Evolutionary conservation across 1,140 invertebrate species (phyloP), one percentile per base, ranked within the genome.

Genomic region (Saccostrea cuccullata): DNA sequence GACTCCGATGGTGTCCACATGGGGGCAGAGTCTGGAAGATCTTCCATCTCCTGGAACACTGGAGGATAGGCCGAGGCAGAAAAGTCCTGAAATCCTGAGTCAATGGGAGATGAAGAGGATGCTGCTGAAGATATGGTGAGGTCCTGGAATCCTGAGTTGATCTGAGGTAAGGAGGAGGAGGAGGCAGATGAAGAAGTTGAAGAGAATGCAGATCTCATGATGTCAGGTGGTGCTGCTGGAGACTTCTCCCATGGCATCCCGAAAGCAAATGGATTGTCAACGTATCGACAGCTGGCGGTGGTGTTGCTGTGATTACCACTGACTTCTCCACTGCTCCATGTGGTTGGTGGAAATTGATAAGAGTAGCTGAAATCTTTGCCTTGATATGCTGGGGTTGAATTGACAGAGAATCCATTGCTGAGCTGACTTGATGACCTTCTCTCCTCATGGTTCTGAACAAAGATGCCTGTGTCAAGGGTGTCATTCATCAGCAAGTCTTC

Each of bases 401-500:
- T 26, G 26, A 26, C 1, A 11, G 23, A 26, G 13, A 15, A 77
- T 36, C 70, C 70, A 13, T 17, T 67, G 60, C 20, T 77, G 26
- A 30, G 15, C 23, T 12, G 0, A 77, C 67, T 26, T 11, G 3
- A n/a, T 20, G 60, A 67, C 23, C 20, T 23, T 67, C 20, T 20
- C 5, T 73, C 67, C 13, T 73, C 67, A 13, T 30, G 2, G 6
- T 26, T 13, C 11, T 8, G 12, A 13, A n/a, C 15, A n/a, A 64
- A 64, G n/a, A 64, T 0, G 1, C 58, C 58, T 20, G 15, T 20
- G 17, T 77, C 70, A 13, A 8, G 6, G 1, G 58, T 20, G 67
- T 73, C 67, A 30, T 77, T 77, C 70, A 77, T 77, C 26, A 77
- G 26, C 26, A 77, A 30, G 70, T 77, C 70, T 36, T 77, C 70